Base-by-base conservation (phyloP, 2,888 invertebrate species). In the Tanytarsus gracilentus region DNA sequence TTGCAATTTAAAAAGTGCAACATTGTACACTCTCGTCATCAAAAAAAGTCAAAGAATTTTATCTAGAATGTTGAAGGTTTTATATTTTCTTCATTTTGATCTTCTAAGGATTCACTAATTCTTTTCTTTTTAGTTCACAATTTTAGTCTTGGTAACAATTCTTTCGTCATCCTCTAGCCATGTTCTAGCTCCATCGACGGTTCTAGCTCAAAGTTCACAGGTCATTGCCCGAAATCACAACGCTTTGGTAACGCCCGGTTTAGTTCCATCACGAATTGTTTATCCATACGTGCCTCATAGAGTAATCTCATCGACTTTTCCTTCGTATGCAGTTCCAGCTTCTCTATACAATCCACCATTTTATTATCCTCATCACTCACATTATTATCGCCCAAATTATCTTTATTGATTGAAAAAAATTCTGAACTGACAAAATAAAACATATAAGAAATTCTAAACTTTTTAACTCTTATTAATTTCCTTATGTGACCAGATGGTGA, bases 201-300 rank as follows among this genome's bases (percentile, higher is more conserved):
- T 60, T 9, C 23, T 39, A 39, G 60, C 60, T n/a, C 50, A 39
- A 36, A 30, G 30, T 30, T 60, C 60, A 29, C 60, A 60, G 36
- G 49, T 60, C 11, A 16, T 50, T 16, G 36, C 60, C 3, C 30
- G 60, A 36, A 60, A 60, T 18, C 50, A 30, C 16, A 60, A 60
- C n/a, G 50, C 33, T 26, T n/a, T 60, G 9, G 60, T 50, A 5
- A 27, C 56, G 8, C 36, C 36, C 23, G 44, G 48, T 21, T 21
- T 11, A 1, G 39, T 23, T 53, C 25, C 23, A 14, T 8, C 53
- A 25, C n/a, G 26, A 26, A 14, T 56, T 18, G 40, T 26, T 26
- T 7, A 36, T 39, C 39, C 39, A 33, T 55, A 25, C 14, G 4
- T 29, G 14, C 44, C 56, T 29, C 8, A 40, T 44, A 40, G 56